Evolutionary conservation across 2,113 vertebrate genomes (phyloP).

Genomic region (Silurus asotus): DNA sequence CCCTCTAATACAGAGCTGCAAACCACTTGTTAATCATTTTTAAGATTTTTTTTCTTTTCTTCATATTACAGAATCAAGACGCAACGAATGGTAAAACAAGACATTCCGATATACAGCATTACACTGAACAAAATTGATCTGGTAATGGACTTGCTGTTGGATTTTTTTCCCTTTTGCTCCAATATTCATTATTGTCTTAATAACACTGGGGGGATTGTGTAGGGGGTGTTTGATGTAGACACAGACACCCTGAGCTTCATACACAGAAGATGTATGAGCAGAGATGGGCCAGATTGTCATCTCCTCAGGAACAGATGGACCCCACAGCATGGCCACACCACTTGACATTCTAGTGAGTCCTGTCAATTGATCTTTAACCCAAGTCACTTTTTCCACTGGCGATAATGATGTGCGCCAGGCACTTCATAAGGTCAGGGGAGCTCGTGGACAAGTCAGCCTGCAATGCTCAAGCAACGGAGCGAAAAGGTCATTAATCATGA

Average conservation of each 20-base stretch:
- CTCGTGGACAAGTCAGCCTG: conserved; percentile 42
- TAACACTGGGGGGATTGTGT: not conserved
- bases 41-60: not conserved
- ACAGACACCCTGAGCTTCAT: conserved; percentile 17
- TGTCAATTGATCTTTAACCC: conserved; percentile 74
- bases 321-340: conserved; percentile 58
- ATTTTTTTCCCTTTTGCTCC: conserved; percentile 20
- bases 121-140: not conserved
- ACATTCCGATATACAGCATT: conserved; percentile 19
- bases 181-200: conserved; percentile 14
- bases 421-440: conserved; percentile 60
- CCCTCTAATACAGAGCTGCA: not conserved
- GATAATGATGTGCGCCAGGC: conserved; percentile 72
- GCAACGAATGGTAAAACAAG: not conserved
- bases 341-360: conserved; percentile 74
- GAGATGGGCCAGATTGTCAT: conserved; percentile 63
- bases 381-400: conserved; percentile 63
- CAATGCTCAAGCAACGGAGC: not conserved
- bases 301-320: conserved; percentile 68
- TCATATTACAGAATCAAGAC: not conserved
- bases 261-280: conserved; percentile 26
- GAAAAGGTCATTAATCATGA: conserved; percentile 39
- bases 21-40: not conserved
- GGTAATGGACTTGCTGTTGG: not conserved
- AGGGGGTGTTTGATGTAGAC: conserved; percentile 17